Base-by-base conservation (phyloP, 2,113 vertebrate genomes). In the Plestiodon gilberti region DNA sequence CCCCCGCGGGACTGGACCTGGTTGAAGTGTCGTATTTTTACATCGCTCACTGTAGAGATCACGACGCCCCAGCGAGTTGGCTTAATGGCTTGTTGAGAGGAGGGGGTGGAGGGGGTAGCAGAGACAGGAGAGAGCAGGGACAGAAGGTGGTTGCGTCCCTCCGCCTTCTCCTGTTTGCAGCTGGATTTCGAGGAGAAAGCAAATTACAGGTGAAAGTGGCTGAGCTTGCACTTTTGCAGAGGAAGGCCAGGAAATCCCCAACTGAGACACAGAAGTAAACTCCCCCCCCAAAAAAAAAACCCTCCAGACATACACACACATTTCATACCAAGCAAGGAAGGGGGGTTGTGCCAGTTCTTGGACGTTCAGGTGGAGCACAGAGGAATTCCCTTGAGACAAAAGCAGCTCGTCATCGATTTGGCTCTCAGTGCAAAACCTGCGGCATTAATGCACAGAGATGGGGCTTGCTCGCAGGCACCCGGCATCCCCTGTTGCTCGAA, bases 151-250 rank as follows among this genome's bases (percentile, higher is more conserved):
- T 55, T 55, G 6, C 6, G 59, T 4, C 35, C 59, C 38, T 79
- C 35, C 55, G 17, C 69, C 0, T 1, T 59, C 20, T n/a, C n/a
- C n/a, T n/a, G n/a, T 35, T 61, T 35, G 69, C 69, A 20, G 40
- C 14, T 61, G 52, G 85, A 17, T 14, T 2, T 23, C 20, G 38
- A 28, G 78, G 33, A 61, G n/a, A n/a, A 43, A 52, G 25, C 22
- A n/a, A n/a, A n/a, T n/a, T n/a, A n/a, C n/a, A 23, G 28, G 61
- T 28, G 38, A 20, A 43, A 9, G 15, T 9, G 38, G 61, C 38
- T 65, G 40, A 3, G 14, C 3, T 81, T 13, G 61, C 38, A n/a
- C 1, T 8, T 81, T 33, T 57, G 18, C 13, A 2, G 13, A 57
- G 2, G 38, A 35, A 30, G 6, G 64, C n/a, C 65, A 20, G 69